Conservation (phyloP, 2,113 vertebrate genomes). For the Alectura lathami region DNA sequence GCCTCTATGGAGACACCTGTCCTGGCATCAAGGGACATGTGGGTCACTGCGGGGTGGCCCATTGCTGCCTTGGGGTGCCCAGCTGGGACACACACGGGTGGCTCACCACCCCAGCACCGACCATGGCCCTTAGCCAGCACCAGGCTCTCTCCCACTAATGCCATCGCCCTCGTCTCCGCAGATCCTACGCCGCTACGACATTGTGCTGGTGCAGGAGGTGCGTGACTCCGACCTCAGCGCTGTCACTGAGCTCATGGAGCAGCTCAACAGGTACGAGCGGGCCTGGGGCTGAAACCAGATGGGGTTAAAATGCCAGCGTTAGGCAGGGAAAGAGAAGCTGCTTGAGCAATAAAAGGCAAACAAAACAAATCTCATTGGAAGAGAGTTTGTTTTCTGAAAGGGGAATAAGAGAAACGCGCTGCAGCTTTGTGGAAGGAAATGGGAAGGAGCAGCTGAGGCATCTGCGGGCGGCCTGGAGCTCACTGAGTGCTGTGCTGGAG, state of each 20-base stretch:
- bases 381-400: background rate
- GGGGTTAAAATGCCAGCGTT: rapidly evolving
- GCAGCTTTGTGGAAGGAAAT: background rate
- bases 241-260: slow-evolving; percentile 78
- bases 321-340: background rate
- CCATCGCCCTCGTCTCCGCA: background rate
- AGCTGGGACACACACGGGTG: background rate
- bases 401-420: background rate
- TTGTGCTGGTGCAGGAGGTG: slow-evolving; percentile 88
- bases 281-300: rapidly evolving
- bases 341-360: background rate
- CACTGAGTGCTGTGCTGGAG: background rate
- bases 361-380: background rate
- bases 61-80: rapidly evolving
- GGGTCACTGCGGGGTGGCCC: rapidly evolving
- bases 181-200: slow-evolving; percentile 83
- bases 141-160: background rate
- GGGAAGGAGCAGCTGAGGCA: background rate
- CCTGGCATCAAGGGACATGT: rapidly evolving
- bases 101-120: background rate
- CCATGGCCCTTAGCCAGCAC: background rate
- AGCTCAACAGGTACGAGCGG: slow-evolving; percentile 19
- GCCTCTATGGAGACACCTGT: background rate
- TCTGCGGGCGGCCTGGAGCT: too few species aligned
- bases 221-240: slow-evolving; percentile 83